Evolutionary conservation across 1,140 invertebrate genomes (phyloP), one percentile per base, ranked within the genome.

Genomic region (Atopsyche davidsoni): DNA sequence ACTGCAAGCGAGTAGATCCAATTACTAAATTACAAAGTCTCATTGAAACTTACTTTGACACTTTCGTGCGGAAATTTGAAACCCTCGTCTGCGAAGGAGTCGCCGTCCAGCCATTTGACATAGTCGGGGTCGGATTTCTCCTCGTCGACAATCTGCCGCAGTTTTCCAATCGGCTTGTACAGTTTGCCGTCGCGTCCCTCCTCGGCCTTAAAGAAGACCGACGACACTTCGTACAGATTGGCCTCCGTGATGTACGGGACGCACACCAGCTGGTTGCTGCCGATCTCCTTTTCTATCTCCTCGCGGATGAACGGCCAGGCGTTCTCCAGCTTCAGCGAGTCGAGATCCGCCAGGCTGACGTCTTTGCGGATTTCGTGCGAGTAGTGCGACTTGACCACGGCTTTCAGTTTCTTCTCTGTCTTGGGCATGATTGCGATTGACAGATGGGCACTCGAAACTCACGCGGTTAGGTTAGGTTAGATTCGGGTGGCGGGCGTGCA

Each of bases 381-480:
- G 55, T 70, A 75, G 14, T 69, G 53, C 1, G 68, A 72, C 59
- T 70, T 75, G 18, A 72, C 69, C 23, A 71, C 66, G 47, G 66
- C 66, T 68, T 72, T 73, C 34, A 73, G 51, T 11, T 58, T 55
- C 32, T 58, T 58, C 11, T 46, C 51, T 60, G 70, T 67, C 58
- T 73, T 75, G 55, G 70, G 72, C 72, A 75, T 75, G 53, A 58
- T 70, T 39, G n/a, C n/a, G n/a, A n/a, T n/a, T n/a, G n/a, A n/a
- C n/a, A n/a, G n/a, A n/a, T n/a, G n/a, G n/a, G n/a, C 2, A 22
- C n/a, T 32, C 32, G 3, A 13, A 24, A 14, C 25, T 21, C 10
- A 17, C 39, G 22, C n/a, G 39, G 22, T 41, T 41, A 24, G 39
- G 9, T 28, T 6, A 11, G 1, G 4, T 9, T 31, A 32, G 25